Base-by-base conservation (phyloP, 1,140 invertebrate genomes). In the Trichogramma pretiosum region DNA sequence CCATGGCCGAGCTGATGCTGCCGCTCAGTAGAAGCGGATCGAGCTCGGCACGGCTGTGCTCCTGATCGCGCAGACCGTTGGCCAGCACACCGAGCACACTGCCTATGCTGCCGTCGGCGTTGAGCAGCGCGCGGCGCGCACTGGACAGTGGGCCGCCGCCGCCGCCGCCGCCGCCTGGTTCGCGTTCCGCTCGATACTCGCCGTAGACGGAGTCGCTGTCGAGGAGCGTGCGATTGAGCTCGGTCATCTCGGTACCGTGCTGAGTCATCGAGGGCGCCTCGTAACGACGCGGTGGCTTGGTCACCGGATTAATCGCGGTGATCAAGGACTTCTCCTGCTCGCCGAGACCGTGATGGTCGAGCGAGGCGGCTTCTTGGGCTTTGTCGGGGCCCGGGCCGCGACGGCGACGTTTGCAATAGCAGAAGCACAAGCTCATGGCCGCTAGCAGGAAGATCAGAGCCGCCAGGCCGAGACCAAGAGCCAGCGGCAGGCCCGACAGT, bases 291-390 rank as follows among this genome's bases (percentile, higher is more conserved):
- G 85, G 83, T 1, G 85, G 83, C 56, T 89, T 89, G 26, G 83
- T 79, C 0, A 87, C 82, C 0, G 87, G 85, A 70, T 89, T 88
- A 14, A 88, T 83, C 14, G 84, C 81, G 1, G 84, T 84, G 39
- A 89, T 81, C 2, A 88, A 67, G 49, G 83, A 84, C 62, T 88
- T 89, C 55, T 87, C 83, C 72, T 85, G 82, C 58, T 88, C 84
- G 28, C 75, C 50, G 65, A 79, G 30, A 52, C 76, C 59, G 74
- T 71, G 67, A n/a, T 67, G 61, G 21, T 71, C 68, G 33, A 71
- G 32, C 5, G 67, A 59, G 1, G 59, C 58, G 0, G 64, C 61
- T 35, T 72, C 68, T 11, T 76, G 72, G 4, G 72, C 76, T 54
- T 81, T 78, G 48, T 75, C 73, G 46, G 83, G 74, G 11, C 62